A percentile compares a stretch with the other conserved stretches of the same genome.
These are phyloP conservation scores for Archips xylosteana DNA, from an alignment of 2,888 invertebrate species.

Conservation along the genomic window DNA sequence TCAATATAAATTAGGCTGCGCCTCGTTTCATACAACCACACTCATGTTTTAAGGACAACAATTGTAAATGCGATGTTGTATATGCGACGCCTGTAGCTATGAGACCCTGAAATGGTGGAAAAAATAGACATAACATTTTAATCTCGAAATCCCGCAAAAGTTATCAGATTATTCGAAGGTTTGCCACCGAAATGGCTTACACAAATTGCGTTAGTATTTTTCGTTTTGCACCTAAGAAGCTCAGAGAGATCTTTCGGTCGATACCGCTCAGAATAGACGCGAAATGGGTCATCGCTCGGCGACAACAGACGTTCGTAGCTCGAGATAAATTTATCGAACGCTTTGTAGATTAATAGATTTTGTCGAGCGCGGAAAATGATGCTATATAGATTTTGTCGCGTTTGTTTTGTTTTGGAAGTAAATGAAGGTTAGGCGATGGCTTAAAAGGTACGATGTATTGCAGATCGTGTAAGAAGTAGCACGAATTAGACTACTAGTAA, in stretches of 20 bases:
- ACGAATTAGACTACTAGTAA: no score
- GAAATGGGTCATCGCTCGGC: constrained; percentile 42
- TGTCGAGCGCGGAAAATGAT: constrained; percentile 23
- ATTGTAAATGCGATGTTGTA: no score
- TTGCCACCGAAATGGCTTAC: neutral
- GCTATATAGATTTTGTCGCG: neutral
- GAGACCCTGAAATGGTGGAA: neutral
- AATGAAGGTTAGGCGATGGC: neutral
- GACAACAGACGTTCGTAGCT: constrained; percentile 33
- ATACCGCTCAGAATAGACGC: constrained; percentile 41
- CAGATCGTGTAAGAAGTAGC: no score
- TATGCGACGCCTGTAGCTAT: no score
- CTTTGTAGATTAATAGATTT: constrained; percentile 28
- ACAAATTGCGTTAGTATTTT: constrained; percentile 15
- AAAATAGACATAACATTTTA: neutral
- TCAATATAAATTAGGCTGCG: no score
- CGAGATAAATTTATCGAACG: constrained; percentile 38
- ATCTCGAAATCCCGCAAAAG: neutral
- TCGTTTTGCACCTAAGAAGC: constrained; percentile 31
- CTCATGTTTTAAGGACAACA: no score
- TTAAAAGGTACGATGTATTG: no score
- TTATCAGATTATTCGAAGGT: neutral
- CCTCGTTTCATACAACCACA: no score
- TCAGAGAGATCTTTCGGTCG: constrained; percentile 34
- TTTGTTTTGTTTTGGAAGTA: constrained; percentile 18